Evolutionary conservation across 2,113 vertebrate species (phyloP), one percentile per base, ranked within the genome.

Genomic region (Ictalurus furcatus): DNA sequence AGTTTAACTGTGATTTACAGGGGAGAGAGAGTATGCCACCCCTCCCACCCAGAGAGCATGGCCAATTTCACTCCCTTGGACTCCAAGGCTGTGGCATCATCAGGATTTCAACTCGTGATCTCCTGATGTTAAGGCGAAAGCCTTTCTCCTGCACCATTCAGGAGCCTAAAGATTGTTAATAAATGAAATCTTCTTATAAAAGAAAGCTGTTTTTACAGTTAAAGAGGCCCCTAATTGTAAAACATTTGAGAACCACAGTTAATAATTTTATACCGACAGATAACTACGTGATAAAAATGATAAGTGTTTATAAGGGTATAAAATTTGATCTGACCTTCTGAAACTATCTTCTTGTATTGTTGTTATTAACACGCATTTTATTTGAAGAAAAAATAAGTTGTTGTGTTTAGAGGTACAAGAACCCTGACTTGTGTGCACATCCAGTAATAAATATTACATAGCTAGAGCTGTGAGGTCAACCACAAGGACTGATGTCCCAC

Each of bases 241-340:
- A 56, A 30, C 3, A 4, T 56, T 4, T 74, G 71, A 74, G 71
- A 21, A 19, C 17, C 40, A 48, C 21, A 37, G 6, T 40, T 37
- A 69, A n/a, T 69, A 13, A 30, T 37, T 17, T 37, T 19, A 37
- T 40, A 21, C 28, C 25, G 8, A 30, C 65, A n/a, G n/a, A 17
- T 37, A 69, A 11, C 28, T 69, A 30, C 65, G 5, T 74, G 34
- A 25, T 25, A 78, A 76, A 28, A 89, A 89, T 30, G 81, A 76
- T 85, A 89, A 89, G 90, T 67, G 21, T 89, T 91, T 92, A 91
- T 92, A 91, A 89, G 13, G 90, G 13, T 9, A 65, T 74, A 71
- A 81, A 90, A 71, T 88, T 7, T 79, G 92, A 90, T 89, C 90
- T 74, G 83, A 90, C 3, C 71, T 21, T 73, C 67, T 69, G 79